Percentiles rank a stretch among this genome's conserved stretches.
Conservation (phyloP, 2,888 invertebrate genomes). For the Macropis europaea region DNA sequence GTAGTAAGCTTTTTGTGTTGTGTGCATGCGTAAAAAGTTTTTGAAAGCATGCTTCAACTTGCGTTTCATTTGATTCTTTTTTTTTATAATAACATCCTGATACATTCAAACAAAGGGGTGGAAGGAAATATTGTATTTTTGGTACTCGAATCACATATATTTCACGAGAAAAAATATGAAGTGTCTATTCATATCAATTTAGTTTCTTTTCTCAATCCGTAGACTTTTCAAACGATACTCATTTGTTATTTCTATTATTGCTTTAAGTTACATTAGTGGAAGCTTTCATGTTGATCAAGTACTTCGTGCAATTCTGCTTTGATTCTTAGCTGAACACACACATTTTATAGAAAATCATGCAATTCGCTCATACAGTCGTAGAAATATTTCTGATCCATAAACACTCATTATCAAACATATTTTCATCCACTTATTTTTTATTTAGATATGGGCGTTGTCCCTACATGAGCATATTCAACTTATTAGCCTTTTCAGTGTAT, state of each 20-base stretch:
- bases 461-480: no score
- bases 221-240: no score
- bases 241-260: no score
- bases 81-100: neutral
- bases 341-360: neutral
- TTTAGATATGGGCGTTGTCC: no score
- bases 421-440: neutral
- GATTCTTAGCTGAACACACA: neutral
- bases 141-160: neutral
- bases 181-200: no score
- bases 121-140: neutral
- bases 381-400: neutral
- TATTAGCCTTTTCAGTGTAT: no score
- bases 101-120: neutral
- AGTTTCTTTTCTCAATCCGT: no score
- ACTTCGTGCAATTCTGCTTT: neutral
- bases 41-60: constrained; percentile 18
- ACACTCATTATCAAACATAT: neutral
- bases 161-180: no score
- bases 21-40: constrained; percentile 27
- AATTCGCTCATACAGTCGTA: neutral
- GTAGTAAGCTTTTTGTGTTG: constrained; percentile 21
- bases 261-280: no score
- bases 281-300: neutral
- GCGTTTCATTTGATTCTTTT: constrained; percentile 11